phyloP scores from a whole-genome alignment of 2,888 invertebrate species.

The Drosophila koepferae region DNA sequence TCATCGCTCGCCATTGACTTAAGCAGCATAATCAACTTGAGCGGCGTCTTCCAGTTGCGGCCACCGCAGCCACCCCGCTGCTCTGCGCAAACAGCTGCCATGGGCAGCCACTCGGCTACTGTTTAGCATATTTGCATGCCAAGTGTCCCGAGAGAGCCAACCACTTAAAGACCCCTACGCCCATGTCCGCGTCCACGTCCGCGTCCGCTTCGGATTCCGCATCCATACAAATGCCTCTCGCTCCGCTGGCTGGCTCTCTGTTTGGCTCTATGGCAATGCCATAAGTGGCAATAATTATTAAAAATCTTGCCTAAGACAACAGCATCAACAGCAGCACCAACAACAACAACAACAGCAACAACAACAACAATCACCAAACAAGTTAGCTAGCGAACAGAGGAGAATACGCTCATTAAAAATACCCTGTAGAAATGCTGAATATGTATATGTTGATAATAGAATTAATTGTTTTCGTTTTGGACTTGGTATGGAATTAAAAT shows the following conservation, averaged over 20 bases:
- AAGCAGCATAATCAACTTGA: slow-evolving; percentile 80
- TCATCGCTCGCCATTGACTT: slow-evolving; percentile 74
- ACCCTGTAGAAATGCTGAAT: slow-evolving; percentile 6
- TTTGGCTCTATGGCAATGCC: slow-evolving; percentile 57
- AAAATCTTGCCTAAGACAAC: slow-evolving; percentile 82
- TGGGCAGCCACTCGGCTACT: slow-evolving; percentile 59
- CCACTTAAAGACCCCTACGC: slow-evolving; percentile 68
- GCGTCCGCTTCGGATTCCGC: slow-evolving; percentile 14
- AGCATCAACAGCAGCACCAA: slow-evolving; percentile 35
- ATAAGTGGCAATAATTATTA: slow-evolving; percentile 84
- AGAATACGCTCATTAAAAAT: neutral
- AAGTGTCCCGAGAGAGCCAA: slow-evolving; percentile 58
- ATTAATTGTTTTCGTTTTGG: neutral
- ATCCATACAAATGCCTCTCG: slow-evolving; percentile 14
- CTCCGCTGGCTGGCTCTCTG: slow-evolving; percentile 6
- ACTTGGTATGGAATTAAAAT: neutral
- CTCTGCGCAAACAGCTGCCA: slow-evolving; percentile 3
- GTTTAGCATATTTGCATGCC: slow-evolving; percentile 81
- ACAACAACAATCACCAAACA: slow-evolving; percentile 43
- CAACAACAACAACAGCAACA: too few relatives aligned
- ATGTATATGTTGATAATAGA: neutral
- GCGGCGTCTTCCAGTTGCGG: slow-evolving; percentile 38
- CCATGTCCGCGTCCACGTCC: slow-evolving; percentile 64
- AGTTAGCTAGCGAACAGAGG: neutral
- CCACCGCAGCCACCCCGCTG: neutral